These are phyloP conservation scores for Tapirus indicus DNA, from an alignment of 2,797 vertebrate species.

Conservation along the genomic window DNA sequence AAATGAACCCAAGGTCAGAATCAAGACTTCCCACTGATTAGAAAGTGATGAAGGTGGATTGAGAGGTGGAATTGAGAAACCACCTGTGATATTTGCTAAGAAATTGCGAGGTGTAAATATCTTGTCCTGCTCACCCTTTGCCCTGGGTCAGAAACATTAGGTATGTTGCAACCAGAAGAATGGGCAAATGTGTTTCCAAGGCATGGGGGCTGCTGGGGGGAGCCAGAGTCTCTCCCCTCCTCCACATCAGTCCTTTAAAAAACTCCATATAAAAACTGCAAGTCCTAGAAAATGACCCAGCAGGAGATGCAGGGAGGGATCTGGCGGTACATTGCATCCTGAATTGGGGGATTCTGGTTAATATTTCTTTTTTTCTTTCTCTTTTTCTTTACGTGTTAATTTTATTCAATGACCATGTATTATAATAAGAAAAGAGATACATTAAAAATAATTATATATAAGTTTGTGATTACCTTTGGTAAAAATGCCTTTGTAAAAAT, in stretches of 20 bases:
- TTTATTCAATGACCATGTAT: not conserved
- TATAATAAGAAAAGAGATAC: not conserved
- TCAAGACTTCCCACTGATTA: not conserved
- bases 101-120: not conserved
- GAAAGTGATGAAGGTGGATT: not conserved
- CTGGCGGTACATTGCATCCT: not conserved
- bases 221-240: not conserved
- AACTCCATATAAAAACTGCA: not conserved
- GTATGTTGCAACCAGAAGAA: not conserved
- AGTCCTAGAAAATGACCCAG: not conserved
- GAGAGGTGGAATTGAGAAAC: not conserved
- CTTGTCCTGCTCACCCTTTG: not conserved
- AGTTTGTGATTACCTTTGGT: not conserved
- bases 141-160: not conserved
- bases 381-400: not conserved
- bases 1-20: not conserved
- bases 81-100: not conserved
- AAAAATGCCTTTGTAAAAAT: constrained; percentile 23
- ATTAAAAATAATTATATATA: not conserved
- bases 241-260: not conserved
- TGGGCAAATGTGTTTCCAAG: not conserved
- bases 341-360: not conserved
- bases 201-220: not conserved
- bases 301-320: not conserved
- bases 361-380: not conserved